Evolutionary conservation across 2,113 vertebrate genomes (phyloP), one percentile per base, ranked within the genome.

Genomic region (Gracilinanus agilis): DNA sequence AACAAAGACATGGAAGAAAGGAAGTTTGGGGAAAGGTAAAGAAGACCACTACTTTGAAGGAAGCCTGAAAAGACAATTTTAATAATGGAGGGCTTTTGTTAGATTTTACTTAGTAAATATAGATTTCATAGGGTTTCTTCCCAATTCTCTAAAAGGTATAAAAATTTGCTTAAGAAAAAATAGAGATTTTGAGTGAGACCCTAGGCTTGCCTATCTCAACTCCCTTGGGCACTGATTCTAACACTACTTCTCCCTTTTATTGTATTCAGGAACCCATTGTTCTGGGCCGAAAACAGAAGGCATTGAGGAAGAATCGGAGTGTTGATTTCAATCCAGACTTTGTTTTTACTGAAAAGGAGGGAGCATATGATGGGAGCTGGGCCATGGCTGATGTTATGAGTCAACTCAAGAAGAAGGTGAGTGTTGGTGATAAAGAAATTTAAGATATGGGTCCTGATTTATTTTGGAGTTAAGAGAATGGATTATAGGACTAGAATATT

Each of bases 351-450:
- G 99, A 99, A 98, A 96, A 97, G 67, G 99, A 99, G 44, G 98
- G 97, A 0, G 97, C 97, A 49, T 98, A 97, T 8, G 99, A 98
- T 9, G 98, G 98, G 0, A 98, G 98, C 96, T 99, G 99, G 99
- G 95, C 98, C 0, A 98, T 99, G 99, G 98, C 98, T 0, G 99
- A 99, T 9, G 98, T 99, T 9, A 96, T 99, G 98, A 98, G 98
- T 2, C 99, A 99, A 96, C 98, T 99, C 44, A 99, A 99, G 94
- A 99, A 98, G 92, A 99, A 99, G 99, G 99, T 99, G 95, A 98
- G 98, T 27, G 56, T 44, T 10, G 54, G 61, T 44, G 89, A n/a
- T 21, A 27, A 53, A 55, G 29, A 34, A 34, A 88, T 88, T 53
- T 0, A 0, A 49, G 27, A 67, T 40, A 40, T 34, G 16, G 44